Evolutionary conservation across 2,797 vertebrate species (phyloP).

Genomic region (Ceryle rudis): DNA sequence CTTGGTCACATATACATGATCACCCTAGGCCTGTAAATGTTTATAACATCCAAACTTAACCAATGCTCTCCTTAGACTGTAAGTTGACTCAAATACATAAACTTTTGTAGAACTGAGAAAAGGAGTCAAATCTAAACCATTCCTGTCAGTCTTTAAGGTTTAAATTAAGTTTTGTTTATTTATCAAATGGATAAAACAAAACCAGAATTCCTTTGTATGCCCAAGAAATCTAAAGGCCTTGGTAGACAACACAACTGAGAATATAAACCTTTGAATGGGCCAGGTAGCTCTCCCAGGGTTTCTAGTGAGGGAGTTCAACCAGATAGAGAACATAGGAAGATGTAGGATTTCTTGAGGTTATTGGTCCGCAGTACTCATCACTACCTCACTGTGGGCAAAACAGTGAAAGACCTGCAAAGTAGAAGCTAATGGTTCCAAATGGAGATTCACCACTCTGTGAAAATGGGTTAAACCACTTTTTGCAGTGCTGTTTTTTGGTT

Average conservation of each 20-base stretch:
- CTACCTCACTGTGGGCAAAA: not conserved
- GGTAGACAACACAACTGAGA: not conserved
- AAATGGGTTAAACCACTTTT: not conserved
- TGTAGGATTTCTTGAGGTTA: not conserved
- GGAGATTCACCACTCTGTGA: not conserved
- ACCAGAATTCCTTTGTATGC: not conserved
- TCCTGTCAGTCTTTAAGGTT: not conserved
- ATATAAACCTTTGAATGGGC: not conserved
- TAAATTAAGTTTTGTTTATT: not conserved
- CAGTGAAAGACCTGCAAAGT: not conserved
- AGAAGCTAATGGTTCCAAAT: not conserved
- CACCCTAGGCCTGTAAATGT: not conserved
- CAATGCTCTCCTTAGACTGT: not conserved
- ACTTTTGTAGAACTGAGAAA: not conserved
- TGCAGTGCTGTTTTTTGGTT: not conserved
- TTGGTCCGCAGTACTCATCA: not conserved
- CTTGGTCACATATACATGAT: not conserved
- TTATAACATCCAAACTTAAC: not conserved
- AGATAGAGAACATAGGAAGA: fast-evolving
- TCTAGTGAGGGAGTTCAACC: not conserved
- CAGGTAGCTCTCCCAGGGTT: not conserved
- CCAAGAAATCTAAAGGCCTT: not conserved
- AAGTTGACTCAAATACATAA: not conserved
- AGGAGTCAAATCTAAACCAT: not conserved
- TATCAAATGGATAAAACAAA: not conserved